Evolutionary conservation across 2,888 invertebrate species (phyloP).

Genomic region (Ophioninae sp.): DNA sequence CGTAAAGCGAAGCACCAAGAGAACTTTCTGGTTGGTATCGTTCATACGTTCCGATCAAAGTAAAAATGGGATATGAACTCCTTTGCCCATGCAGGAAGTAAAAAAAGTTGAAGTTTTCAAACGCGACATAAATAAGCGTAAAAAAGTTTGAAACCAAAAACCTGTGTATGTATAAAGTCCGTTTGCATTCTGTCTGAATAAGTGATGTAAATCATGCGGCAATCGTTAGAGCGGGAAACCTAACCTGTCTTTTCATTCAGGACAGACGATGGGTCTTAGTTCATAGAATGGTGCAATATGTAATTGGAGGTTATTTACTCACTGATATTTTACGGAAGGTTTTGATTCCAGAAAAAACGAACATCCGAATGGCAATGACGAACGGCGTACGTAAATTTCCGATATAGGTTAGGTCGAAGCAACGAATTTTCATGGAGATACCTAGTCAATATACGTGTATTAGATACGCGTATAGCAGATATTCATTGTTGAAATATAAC

Average conservation of each 20-base stretch:
- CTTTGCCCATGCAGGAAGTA: no score
- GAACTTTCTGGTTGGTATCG: neutral
- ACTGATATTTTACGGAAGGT: neutral
- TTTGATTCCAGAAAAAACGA: neutral
- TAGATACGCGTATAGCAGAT: neutral
- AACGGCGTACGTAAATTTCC: neutral
- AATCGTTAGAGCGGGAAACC: no score
- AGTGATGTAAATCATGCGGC: no score
- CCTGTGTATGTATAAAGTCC: no score
- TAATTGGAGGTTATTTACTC: neutral
- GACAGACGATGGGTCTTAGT: no score
- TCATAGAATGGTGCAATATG: neutral
- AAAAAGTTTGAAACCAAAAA: no score
- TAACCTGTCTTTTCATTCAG: no score
- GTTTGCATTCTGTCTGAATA: no score
- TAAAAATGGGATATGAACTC: no score
- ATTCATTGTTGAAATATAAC: neutral
- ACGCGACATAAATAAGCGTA: no score
- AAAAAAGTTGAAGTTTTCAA: no score
- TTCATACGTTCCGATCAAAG: neutral
- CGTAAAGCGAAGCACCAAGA: neutral
- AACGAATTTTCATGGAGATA: neutral
- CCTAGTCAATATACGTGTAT: no score
- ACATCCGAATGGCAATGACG: neutral
- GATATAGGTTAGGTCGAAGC: slow-evolving; percentile 20